Conservation (phyloP, 92 coral and sea anemone species). For the Actinernus sp. region DNA sequence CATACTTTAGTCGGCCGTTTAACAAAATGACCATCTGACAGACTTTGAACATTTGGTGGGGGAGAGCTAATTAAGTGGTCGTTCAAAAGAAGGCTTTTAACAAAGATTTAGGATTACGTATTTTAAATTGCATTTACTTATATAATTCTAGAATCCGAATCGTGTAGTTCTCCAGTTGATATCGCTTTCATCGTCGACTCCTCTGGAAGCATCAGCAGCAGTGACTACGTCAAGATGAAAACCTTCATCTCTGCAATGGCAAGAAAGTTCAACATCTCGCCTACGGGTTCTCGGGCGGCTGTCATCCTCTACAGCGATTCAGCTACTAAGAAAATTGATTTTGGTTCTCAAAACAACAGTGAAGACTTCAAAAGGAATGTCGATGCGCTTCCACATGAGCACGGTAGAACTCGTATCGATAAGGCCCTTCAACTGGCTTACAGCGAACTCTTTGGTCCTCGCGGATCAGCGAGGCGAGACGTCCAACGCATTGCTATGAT, state of each 20-base stretch:
- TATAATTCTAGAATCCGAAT: slow-evolving; percentile 24
- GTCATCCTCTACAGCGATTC: slow-evolving; percentile 74
- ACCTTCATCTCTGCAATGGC: slow-evolving; percentile 69
- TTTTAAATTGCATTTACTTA: too few relatives aligned
- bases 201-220: slow-evolving; percentile 81
- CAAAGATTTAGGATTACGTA: too few relatives aligned
- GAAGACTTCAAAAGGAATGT: slow-evolving; percentile 59
- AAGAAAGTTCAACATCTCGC: slow-evolving; percentile 64
- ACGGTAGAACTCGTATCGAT: slow-evolving; percentile 83
- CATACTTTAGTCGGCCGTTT: too few relatives aligned
- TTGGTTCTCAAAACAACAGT: slow-evolving; percentile 47
- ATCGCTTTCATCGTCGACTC: slow-evolving; percentile 86
- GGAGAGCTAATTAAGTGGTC: too few relatives aligned
- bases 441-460: slow-evolving; percentile 3
- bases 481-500: slow-evolving; percentile 63
- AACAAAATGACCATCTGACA: too few relatives aligned
- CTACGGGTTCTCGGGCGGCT: slow-evolving; percentile 77
- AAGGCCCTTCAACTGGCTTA: slow-evolving; percentile 74
- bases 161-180: slow-evolving; percentile 57
- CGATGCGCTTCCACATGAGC: slow-evolving; percentile 57
- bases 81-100: too few relatives aligned
- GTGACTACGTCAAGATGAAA: slow-evolving; percentile 73
- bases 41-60: too few relatives aligned
- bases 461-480: slow-evolving; percentile 40
- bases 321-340: slow-evolving; percentile 64